These are phyloP conservation scores for Aphidius colemani DNA, from an alignment of 2,888 invertebrate species.

Conservation along the genomic window DNA sequence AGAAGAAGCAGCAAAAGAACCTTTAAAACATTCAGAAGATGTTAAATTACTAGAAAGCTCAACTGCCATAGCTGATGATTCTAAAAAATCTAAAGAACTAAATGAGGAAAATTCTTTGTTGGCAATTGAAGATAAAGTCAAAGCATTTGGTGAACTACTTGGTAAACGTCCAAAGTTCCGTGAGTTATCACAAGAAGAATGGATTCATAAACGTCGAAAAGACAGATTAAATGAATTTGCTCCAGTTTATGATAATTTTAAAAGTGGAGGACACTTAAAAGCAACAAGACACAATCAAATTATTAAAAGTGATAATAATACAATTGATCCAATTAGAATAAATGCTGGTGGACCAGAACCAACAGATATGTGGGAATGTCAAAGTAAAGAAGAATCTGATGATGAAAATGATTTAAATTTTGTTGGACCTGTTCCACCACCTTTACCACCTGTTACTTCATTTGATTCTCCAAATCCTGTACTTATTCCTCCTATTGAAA, in stretches of 20 bases:
- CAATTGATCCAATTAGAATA: slow-evolving; percentile 33
- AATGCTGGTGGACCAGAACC: slow-evolving; percentile 32
- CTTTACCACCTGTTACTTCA: slow-evolving; percentile 24
- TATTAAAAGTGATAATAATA: slow-evolving; percentile 17
- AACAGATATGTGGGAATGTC: slow-evolving; percentile 35
- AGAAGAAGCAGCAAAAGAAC: slow-evolving; percentile 24
- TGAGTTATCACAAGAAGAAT: slow-evolving; percentile 77
- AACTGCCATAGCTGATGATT: slow-evolving; percentile 30
- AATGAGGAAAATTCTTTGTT: slow-evolving; percentile 40
- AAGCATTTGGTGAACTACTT: slow-evolving; percentile 50
- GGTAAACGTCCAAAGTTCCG: slow-evolving; percentile 63
- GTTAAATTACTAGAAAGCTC: slow-evolving; percentile 31
- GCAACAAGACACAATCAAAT: slow-evolving; percentile 25
- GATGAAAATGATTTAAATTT: background rate
- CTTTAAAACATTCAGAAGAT: slow-evolving; percentile 31
- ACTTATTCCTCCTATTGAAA: slow-evolving; percentile 16
- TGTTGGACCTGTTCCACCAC: slow-evolving; percentile 6
- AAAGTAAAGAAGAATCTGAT: slow-evolving; percentile 4
- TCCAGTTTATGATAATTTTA: slow-evolving; percentile 62
- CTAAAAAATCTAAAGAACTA: slow-evolving; percentile 22
- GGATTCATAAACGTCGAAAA: slow-evolving; percentile 74
- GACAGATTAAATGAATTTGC: slow-evolving; percentile 80
- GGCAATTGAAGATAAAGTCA: slow-evolving; percentile 52
- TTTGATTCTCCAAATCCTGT: background rate
- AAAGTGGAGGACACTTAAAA: slow-evolving; percentile 37